Evolutionary conservation across 1,140 invertebrate genomes (phyloP), one percentile per base, ranked within the genome.

Genomic region (Rhopalosiphum padi): DNA sequence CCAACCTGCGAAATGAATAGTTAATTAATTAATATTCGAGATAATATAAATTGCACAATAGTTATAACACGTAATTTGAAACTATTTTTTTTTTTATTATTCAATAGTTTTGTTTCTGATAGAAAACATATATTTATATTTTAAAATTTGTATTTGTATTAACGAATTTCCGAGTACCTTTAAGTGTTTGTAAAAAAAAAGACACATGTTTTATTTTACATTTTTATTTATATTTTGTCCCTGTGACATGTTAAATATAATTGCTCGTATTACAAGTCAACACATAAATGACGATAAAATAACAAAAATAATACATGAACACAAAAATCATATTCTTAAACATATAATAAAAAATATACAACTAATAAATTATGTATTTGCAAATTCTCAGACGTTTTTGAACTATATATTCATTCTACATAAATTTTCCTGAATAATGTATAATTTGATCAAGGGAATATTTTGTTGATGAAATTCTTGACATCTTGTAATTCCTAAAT

Each of bases 401-500:
- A 77, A 77, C 15, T n/a, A 77, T n/a, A 77, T n/a, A 77, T n/a
- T 77, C 11, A 77, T 77, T 77, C 60, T 77, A 77, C 15, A 77
- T 77, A 4, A 18, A n/a, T 77, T 77, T 77, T 77, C 1, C 23
- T 43, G 22, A 9, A 22, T 25, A 1, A 83, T 85, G 41, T 41
- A 30, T 88, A 15, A 30, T 55, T 37, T 55, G 22, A 4, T 90
- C 53, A 92, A 35, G 68, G 68, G 9, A 92, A 83, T 43, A 92
- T 83, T 92, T 92, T 92, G 77, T 92, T 83, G 46, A 92, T 92
- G 35, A 92, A 92, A 21, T 9, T 37, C 22, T 85, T 83, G 22
- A 92, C 46, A 15, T 92, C 91, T 92, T 92, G 8, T 48, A 92
- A 48, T 23, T 92, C 90, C 90, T 92, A 37, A 18, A 92, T 41